Evolutionary conservation across 2,888 invertebrate species (phyloP).

Genomic region (Melanchra persicariae): DNA sequence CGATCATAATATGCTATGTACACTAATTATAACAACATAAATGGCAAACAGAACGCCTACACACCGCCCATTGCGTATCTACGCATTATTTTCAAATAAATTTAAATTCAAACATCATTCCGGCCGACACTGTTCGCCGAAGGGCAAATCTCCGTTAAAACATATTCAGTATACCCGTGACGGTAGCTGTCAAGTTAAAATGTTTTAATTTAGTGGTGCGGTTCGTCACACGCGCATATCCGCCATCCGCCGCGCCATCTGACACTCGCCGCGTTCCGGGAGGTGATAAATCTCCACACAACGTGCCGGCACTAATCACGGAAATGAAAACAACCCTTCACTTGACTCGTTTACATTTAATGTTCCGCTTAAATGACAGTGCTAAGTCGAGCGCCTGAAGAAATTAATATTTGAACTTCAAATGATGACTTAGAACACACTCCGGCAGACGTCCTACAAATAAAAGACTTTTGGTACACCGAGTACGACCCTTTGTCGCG

Average conservation of each 20-base stretch:
- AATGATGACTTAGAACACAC: constrained; percentile 64
- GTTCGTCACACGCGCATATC: constrained; percentile 81
- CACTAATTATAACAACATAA: constrained; percentile 55
- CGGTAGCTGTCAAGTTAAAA: constrained; percentile 87
- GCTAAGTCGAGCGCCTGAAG: constrained; percentile 68
- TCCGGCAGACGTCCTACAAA: constrained; percentile 60
- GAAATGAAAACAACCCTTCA: constrained; percentile 88
- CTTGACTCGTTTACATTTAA: constrained; percentile 79
- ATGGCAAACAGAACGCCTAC: constrained; percentile 56
- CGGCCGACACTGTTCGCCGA: constrained; percentile 68
- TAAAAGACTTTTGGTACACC: constrained; percentile 52
- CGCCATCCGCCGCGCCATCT: constrained; percentile 82
- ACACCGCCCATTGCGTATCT: constrained; percentile 55
- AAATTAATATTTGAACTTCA: constrained; percentile 68
- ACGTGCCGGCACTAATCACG: constrained; percentile 84
- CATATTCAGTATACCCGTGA: constrained; percentile 78
- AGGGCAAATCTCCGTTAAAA: constrained; percentile 79
- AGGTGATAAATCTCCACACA: constrained; percentile 86
- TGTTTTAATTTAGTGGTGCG: constrained; percentile 88
- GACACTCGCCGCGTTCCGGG: constrained; percentile 81
- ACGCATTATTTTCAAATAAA: constrained; percentile 60
- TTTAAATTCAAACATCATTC: constrained; percentile 61
- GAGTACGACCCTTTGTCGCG: constrained; percentile 65
- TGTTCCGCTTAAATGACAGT: constrained; percentile 79
- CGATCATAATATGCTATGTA: constrained; percentile 41